phyloP scores from a whole-genome alignment of 1,140 invertebrate species.

The Sarcophaga bullata region DNA sequence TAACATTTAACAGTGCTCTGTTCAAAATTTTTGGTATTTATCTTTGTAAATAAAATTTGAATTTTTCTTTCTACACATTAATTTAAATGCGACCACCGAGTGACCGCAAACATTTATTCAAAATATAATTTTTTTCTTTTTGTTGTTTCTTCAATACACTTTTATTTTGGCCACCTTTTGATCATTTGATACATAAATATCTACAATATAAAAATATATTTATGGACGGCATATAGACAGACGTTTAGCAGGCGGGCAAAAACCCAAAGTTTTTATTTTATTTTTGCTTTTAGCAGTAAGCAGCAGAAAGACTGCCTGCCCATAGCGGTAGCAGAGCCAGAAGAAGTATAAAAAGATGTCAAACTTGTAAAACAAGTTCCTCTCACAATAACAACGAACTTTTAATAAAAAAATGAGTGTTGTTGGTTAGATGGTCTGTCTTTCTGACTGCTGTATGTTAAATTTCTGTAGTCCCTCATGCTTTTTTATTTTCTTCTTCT shows the following conservation, averaged over 20 bases:
- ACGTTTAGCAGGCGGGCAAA: background rate
- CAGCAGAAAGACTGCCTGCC: background rate
- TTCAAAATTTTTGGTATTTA: no score
- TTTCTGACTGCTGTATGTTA: background rate
- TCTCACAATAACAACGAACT: background rate
- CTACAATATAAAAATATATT: background rate
- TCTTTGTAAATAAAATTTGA: no score
- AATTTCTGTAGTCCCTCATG: background rate
- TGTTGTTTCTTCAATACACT: background rate
- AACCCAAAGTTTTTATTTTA: background rate
- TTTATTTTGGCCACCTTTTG: constrained; percentile 17
- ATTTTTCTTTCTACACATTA: background rate
- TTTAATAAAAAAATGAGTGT: background rate
- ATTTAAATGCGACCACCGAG: constrained; percentile 15
- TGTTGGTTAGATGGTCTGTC: background rate
- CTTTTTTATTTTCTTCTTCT: background rate
- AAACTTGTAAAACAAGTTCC: constrained; percentile 39
- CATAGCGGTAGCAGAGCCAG: background rate
- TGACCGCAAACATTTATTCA: background rate
- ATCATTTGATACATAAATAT: background rate
- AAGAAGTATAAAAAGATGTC: constrained; percentile 33
- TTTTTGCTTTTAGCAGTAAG: background rate
- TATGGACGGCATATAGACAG: background rate
- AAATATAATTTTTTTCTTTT: background rate
- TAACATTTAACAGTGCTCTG: no score